These are phyloP conservation scores for Eretmochelys imbricata DNA, from an alignment of 2,113 vertebrate species.

Conservation along the genomic window DNA sequence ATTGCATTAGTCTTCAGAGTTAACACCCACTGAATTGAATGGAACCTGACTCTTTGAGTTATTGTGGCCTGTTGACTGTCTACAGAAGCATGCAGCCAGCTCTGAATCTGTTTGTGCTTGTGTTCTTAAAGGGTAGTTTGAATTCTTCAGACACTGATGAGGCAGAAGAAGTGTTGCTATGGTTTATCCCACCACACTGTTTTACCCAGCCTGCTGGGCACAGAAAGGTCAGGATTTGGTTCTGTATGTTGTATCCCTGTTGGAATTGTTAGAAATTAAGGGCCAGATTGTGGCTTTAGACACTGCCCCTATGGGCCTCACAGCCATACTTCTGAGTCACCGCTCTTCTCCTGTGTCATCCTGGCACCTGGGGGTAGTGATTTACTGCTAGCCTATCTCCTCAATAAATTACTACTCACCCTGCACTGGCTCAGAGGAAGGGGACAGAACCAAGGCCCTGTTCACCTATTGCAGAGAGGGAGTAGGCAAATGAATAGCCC, in stretches of 20 bases:
- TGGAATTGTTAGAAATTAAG: slow-evolving; percentile 14
- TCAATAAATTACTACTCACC: not conserved
- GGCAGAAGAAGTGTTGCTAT: not conserved
- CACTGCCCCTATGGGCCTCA: not conserved
- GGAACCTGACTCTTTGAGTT: not conserved
- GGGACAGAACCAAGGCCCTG: not conserved
- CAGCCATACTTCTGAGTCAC: not conserved
- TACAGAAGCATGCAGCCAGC: not conserved
- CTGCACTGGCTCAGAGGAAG: not conserved
- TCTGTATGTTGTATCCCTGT: slow-evolving; percentile 59
- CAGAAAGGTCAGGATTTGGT: not conserved
- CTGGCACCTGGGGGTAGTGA: not conserved
- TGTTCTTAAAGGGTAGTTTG: not conserved
- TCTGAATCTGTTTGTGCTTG: not conserved
- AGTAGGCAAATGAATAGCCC: not conserved
- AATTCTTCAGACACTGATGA: not conserved
- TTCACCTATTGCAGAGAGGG: fast-evolving
- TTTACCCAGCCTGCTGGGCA: fast-evolving
- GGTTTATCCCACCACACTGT: not conserved
- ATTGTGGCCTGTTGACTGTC: not conserved
- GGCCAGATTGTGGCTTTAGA: slow-evolving; percentile 4
- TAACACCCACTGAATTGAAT: not conserved
- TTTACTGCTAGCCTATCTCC: not conserved
- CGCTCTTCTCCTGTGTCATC: slow-evolving; percentile 25
- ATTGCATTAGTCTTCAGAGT: not conserved